Base-by-base conservation (phyloP, 2,113 vertebrate species). In the Oncorhynchus mykiss region DNA sequence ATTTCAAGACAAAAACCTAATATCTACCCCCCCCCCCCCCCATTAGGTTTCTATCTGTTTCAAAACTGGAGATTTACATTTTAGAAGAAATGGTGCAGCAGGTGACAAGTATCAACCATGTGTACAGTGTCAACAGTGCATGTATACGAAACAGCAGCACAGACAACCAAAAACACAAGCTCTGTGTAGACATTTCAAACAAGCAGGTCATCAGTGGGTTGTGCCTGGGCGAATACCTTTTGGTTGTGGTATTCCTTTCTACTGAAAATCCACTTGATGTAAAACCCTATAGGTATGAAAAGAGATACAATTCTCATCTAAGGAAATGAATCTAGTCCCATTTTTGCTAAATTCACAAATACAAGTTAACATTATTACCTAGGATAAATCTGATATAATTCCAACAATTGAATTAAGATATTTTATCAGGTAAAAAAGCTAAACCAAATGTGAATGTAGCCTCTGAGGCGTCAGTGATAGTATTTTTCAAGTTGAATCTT, bases 101-200 rank as follows among this genome's bases (percentile, higher is more conserved):
- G 90, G 83, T 92, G 92, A 85, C 82, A 80, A 18, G 78, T 80
- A 89, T 84, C 82, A 77, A 71, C 16, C 67, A 1, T 88, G 91
- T 93, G 80, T 92, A 91, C 82, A 92, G 84, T 94, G 84, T 92
- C 90, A 94, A 93, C 91, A 93, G 69, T 70, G 76, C 76, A 78
- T 93, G 92, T 92, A 85, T 94, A 92, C 77, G 84, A 88, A 94
- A 94, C 90, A 93, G 18, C 59, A 24, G 65, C 29, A 75, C 8
- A 9, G 85, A 81, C 12, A 67, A 91, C 89, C 87, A 81, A 88
- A 86, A 93, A 93, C 91, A 93, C 57, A 79, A 81, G 84, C 82
- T 82, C 74, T 92, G 92, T 94, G 90, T 62, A 9, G 91, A 92
- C 83, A 94, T 85, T 88, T 82, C 76, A 92, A 93, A 94, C 91